Evolutionary conservation across 2,888 invertebrate genomes (phyloP), one percentile per base, ranked within the genome.

Genomic region (Lepeophtheirus nordmannii): DNA sequence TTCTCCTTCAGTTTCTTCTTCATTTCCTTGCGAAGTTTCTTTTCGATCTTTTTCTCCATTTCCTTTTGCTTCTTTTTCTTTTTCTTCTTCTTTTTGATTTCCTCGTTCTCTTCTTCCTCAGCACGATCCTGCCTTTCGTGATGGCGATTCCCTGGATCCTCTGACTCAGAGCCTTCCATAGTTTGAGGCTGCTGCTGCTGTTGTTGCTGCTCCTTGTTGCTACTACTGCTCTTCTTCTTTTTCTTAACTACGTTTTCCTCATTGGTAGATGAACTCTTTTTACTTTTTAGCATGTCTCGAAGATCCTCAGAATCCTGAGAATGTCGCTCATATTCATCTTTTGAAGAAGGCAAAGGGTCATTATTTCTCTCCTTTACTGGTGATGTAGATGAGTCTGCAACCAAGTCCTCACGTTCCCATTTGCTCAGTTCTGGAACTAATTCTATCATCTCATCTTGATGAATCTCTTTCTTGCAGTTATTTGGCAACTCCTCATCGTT

Each of bases 341-440:
- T 57, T 10, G 9, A 7, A 30, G 57, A 11, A 57, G 22, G 2
- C 57, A n/a, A 10, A 11, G 57, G 2, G n/a, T 57, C 57, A 14
- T 14, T 30, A 57, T 57, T 14, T 57, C 30, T 10, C 10, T 20
- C 22, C 17, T 17, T 22, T 22, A 10, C 10, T 12, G 39, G 30
- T 7, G 39, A 22, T 12, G 60, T 38, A 14, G 37, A 38, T 17
- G 39, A 60, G 23, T 60, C 60, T 10, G 37, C 39, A 10, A 14
- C 39, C 17, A 38, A 14, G 60, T 60, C 60, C 60, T 60, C 60
- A 46, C 53, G 53, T 37, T 61, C 61, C 61, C 61, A 61, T 38
- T 61, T 61, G 39, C 23, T 30, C 39, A 30, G 8, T 20, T 61
- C 61, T 5, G 58, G 58, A 30, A 58, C 22, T 17, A 53, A 53